Conservation (phyloP, 2,797 vertebrate species). For the Chanos chanos region DNA sequence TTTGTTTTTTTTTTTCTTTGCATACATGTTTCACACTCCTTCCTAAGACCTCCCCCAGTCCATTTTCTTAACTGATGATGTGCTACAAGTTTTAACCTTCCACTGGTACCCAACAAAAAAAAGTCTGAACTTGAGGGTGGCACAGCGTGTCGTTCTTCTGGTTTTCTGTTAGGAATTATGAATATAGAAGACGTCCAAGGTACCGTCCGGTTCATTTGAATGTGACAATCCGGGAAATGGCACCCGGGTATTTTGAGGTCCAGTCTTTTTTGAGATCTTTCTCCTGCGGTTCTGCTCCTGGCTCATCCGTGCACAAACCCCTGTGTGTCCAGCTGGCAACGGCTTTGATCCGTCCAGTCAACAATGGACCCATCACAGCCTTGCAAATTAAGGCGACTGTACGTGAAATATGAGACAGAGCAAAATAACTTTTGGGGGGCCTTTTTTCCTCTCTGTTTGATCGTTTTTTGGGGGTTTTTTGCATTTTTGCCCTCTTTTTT, state of each 20-base stretch:
- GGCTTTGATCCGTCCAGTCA: constrained; percentile 61
- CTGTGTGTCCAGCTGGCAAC: constrained; percentile 55
- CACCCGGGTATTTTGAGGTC: constrained; percentile 56
- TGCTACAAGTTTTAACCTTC: constrained; percentile 41
- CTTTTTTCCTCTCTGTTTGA: constrained; percentile 35
- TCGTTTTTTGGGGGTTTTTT: not conserved
- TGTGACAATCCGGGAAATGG: constrained; percentile 49
- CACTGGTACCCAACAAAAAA: constrained; percentile 10
- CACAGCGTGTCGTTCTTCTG: constrained; percentile 1
- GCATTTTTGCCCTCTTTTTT: too few relatives aligned
- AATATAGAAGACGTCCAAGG: constrained; percentile 32
- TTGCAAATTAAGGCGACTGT: constrained; percentile 61
- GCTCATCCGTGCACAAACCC: constrained; percentile 42
- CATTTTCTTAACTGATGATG: constrained; percentile 33
- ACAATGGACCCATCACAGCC: constrained; percentile 62
- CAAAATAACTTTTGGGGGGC: constrained; percentile 43
- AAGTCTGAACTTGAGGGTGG: constrained; percentile 4
- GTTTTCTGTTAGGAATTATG: constrained; percentile 38
- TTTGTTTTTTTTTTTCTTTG: not conserved
- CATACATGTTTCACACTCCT: too few relatives aligned
- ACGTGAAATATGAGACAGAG: constrained; percentile 45
- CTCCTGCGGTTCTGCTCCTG: constrained; percentile 36
- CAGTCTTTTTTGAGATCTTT: constrained; percentile 38
- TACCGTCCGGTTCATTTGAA: constrained; percentile 47
- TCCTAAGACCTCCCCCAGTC: too few relatives aligned